Conservation (phyloP, 2,113 vertebrate genomes). For the Bos javanicus region DNA sequence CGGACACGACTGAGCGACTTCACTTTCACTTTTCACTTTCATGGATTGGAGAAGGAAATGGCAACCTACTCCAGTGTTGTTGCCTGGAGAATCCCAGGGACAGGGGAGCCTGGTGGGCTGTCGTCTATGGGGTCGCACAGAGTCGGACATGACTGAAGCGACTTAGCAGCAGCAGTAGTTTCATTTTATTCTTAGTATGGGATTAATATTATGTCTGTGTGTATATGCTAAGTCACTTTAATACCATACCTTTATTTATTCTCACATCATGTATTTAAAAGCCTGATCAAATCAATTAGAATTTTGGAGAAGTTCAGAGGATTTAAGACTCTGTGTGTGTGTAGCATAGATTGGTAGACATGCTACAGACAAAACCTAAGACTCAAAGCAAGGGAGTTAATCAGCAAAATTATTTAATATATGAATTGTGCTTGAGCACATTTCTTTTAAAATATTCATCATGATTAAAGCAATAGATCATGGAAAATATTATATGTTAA, state of each 20-base stretch:
- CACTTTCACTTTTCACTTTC: no score
- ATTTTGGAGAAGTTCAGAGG: neutral
- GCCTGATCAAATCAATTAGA: neutral
- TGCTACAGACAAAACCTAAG: neutral
- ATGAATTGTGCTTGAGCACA: neutral
- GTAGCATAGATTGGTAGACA: neutral
- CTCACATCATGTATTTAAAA: neutral
- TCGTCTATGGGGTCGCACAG: no score
- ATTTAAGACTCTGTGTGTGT: neutral
- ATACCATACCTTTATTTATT: neutral
- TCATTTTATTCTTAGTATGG: neutral
- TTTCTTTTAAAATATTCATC: neutral
- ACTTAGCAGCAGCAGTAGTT: neutral
- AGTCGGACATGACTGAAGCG: no score
- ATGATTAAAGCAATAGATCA: neutral
- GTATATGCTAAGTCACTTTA: neutral
- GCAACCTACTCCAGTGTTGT: no score
- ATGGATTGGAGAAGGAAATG: no score
- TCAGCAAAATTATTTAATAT: neutral
- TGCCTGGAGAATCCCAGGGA: no score
- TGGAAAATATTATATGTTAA: neutral
- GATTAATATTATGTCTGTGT: neutral
- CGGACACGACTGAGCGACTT: no score
- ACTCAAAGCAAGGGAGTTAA: neutral
- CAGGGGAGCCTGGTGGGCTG: no score